Percentiles rank a stretch among this genome's conserved stretches.
phyloP scores from a whole-genome alignment of 2,888 invertebrate species.

The Drosophila cyrtoloma region DNA sequence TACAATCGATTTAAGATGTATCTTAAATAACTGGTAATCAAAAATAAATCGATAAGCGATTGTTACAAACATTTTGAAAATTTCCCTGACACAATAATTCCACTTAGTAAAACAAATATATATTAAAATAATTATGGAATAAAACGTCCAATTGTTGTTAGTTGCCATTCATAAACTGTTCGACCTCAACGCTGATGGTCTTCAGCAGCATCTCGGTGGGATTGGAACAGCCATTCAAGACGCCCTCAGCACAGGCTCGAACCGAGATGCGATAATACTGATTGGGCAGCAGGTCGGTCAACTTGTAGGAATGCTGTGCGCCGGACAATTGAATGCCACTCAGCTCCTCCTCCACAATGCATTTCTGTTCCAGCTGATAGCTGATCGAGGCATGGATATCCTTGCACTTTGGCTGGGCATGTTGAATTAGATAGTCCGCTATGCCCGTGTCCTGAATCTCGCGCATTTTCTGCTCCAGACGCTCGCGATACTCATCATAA shows the following conservation, averaged over 20 bases:
- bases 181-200: constrained; percentile 52
- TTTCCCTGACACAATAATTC: background rate
- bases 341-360: constrained; percentile 57
- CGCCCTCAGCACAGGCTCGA: constrained; percentile 74
- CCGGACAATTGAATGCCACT: constrained; percentile 60
- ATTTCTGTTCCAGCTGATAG: constrained; percentile 65
- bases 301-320: constrained; percentile 54
- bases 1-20: background rate
- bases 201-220: constrained; percentile 68
- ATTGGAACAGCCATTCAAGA: constrained; percentile 79
- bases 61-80: background rate
- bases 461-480: constrained; percentile 34
- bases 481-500: constrained; percentile 47
- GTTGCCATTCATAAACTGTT: constrained; percentile 48
- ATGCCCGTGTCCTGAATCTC: constrained; percentile 68
- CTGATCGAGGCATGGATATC: constrained; percentile 47
- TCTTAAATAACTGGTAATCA: background rate
- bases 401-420: constrained; percentile 55
- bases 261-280: constrained; percentile 75
- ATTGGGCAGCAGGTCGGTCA: constrained; percentile 58
- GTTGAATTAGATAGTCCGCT: constrained; percentile 50
- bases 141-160: background rate
- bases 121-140: background rate
- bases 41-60: background rate
- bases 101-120: background rate